Evolutionary conservation across 2,797 vertebrate species (phyloP).

Genomic region (Psittacula echo): DNA sequence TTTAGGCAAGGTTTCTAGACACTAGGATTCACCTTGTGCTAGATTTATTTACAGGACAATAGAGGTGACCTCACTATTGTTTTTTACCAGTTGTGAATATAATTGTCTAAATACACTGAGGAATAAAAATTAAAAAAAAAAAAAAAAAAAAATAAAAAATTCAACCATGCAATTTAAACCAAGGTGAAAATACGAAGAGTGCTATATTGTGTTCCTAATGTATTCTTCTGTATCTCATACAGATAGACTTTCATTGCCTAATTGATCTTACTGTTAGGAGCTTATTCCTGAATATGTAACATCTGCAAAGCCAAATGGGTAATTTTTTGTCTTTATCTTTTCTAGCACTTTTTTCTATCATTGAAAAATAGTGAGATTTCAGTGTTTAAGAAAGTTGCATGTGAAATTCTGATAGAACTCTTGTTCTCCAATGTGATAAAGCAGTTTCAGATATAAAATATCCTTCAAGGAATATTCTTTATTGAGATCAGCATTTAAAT

Average conservation of each 20-base stretch:
- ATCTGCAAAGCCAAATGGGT: neutral
- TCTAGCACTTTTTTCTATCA: neutral
- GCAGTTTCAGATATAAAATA: neutral
- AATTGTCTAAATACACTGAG: neutral
- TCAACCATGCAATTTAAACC: neutral
- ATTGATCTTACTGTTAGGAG: neutral
- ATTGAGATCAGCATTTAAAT: constrained; percentile 6
- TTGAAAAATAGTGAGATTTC: constrained; percentile 10
- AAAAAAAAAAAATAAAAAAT: neutral
- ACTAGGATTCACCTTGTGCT: neutral
- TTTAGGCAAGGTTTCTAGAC: neutral
- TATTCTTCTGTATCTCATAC: neutral
- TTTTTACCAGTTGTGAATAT: neutral
- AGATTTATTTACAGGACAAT: neutral
- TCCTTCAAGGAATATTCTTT: neutral
- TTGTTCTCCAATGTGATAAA: neutral
- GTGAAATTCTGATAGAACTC: neutral
- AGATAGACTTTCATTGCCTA: neutral
- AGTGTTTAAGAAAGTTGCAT: neutral
- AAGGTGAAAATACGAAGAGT: neutral
- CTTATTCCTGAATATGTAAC: neutral
- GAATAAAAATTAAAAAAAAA: neutral
- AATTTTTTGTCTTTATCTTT: neutral
- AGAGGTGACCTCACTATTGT: neutral
- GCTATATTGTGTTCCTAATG: neutral